A percentile compares a stretch with the other conserved stretches of the same genome.
These are phyloP conservation scores for Todus mexicanus DNA, from an alignment of 2,797 vertebrate species.

Conservation along the genomic window DNA sequence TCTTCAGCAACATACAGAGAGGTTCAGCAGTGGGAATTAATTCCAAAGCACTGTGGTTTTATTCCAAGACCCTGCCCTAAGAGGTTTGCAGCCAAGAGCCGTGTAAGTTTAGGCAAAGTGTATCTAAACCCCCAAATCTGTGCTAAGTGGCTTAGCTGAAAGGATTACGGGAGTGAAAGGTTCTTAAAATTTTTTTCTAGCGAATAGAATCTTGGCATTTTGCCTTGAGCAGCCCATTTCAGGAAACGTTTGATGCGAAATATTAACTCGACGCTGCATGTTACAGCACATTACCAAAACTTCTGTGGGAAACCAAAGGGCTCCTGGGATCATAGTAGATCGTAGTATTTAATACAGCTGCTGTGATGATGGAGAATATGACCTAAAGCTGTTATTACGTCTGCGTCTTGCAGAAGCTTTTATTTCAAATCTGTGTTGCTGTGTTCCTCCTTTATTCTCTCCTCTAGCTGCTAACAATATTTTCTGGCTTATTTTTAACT, in stretches of 20 bases:
- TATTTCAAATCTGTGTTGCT: neutral
- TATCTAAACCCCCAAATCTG: neutral
- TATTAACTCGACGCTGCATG: neutral
- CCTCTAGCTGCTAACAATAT: neutral
- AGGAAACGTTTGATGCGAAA: neutral
- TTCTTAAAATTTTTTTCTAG: neutral
- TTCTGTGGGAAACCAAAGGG: neutral
- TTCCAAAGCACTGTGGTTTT: neutral
- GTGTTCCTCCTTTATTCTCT: neutral
- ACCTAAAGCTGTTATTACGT: neutral
- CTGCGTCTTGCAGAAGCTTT: neutral
- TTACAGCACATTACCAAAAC: neutral
- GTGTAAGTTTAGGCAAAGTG: neutral
- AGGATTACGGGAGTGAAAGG: neutral
- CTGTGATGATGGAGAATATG: neutral
- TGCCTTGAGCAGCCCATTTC: neutral
- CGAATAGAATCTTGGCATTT: neutral
- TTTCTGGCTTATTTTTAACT: neutral
- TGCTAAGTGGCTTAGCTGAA: neutral
- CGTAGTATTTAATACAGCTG: neutral
- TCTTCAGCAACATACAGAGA: neutral
- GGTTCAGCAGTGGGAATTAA: neutral
- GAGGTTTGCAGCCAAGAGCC: neutral
- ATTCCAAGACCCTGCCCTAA: neutral
- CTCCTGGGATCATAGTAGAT: neutral